A percentile compares a stretch with the other conserved stretches of the same genome.
These are phyloP conservation scores for Corythornis cristatus DNA, from an alignment of 2,113 vertebrate genomes.

Conservation along the genomic window DNA sequence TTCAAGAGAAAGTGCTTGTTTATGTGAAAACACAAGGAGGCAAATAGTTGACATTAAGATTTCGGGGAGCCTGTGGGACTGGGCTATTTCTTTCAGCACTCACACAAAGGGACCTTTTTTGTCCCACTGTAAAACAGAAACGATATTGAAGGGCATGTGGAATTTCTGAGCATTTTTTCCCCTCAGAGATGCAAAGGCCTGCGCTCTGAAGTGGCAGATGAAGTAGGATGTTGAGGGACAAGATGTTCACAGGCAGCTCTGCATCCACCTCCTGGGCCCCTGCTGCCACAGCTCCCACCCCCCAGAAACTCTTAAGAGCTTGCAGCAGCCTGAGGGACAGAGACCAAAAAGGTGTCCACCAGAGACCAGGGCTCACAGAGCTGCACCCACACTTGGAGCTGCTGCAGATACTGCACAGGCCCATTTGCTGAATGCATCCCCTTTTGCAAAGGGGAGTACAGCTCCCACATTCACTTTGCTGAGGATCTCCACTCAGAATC, in stretches of 20 bases:
- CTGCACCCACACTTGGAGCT: neutral
- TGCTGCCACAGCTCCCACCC: neutral
- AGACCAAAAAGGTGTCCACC: neutral
- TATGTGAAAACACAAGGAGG: constrained; percentile 56
- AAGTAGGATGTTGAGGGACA: constrained; percentile 23
- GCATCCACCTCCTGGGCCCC: neutral
- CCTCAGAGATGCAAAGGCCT: neutral
- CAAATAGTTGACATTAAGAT: constrained; percentile 77
- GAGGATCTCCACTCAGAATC: neutral
- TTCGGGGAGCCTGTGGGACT: constrained; percentile 57
- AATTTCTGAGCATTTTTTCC: constrained; percentile 50
- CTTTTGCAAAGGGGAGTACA: neutral
- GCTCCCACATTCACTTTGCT: neutral
- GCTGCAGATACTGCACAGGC: neutral
- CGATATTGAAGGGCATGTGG: constrained; percentile 28
- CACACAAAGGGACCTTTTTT: constrained; percentile 70
- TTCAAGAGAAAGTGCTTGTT: constrained; percentile 32
- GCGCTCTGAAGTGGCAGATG: neutral
- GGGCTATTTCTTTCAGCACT: constrained; percentile 41
- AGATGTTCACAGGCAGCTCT: neutral
- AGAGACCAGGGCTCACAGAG: neutral
- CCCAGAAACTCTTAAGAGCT: accelerated
- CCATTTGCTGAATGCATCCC: no score
- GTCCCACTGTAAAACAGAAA: constrained; percentile 55
- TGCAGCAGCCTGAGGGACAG: neutral